Conservation (phyloP, 1,140 invertebrate genomes). For the Zaprionus ghesquierei region DNA sequence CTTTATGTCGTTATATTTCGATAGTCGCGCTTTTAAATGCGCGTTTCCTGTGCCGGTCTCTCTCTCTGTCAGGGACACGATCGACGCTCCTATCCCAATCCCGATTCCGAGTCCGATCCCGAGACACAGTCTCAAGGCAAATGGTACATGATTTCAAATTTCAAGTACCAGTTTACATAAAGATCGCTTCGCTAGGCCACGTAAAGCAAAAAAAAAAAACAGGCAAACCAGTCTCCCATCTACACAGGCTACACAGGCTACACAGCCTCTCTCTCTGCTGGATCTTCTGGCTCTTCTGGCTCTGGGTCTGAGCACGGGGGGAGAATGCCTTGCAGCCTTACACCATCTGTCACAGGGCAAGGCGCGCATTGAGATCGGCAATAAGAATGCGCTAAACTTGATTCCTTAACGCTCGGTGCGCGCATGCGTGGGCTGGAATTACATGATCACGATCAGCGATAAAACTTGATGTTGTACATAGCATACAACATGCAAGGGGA, state of each 20-base stretch:
- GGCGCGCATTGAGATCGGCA: conserved; percentile 56
- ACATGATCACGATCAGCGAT: conserved; percentile 82
- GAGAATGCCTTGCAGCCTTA: conserved; percentile 68
- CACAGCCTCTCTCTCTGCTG: not conserved
- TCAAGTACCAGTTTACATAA: conserved; percentile 81
- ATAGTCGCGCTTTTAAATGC: conserved; percentile 78
- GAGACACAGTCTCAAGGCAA: conserved; percentile 67
- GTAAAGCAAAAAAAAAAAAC: not conserved
- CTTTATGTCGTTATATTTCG: conserved; percentile 76
- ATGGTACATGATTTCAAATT: conserved; percentile 81
- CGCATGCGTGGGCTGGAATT: conserved; percentile 82
- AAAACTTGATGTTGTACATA: conserved; percentile 82
- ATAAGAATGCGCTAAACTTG: conserved; percentile 81
- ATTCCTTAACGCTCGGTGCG: conserved; percentile 73
- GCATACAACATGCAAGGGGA: conserved; percentile 48
- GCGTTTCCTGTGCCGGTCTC: conserved; percentile 69
- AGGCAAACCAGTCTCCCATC: conserved; percentile 11
- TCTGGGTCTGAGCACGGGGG: conserved; percentile 36
- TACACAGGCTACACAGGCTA: not conserved
- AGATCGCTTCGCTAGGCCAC: conserved; percentile 54
- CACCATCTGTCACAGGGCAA: conserved; percentile 74
- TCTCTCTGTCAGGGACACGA: conserved; percentile 72
- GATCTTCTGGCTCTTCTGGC: not conserved
- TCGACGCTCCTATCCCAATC: conserved; percentile 33
- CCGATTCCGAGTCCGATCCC: conserved; percentile 1